Conservation (phyloP, 2,888 invertebrate species). For the Acleris sparsana region DNA sequence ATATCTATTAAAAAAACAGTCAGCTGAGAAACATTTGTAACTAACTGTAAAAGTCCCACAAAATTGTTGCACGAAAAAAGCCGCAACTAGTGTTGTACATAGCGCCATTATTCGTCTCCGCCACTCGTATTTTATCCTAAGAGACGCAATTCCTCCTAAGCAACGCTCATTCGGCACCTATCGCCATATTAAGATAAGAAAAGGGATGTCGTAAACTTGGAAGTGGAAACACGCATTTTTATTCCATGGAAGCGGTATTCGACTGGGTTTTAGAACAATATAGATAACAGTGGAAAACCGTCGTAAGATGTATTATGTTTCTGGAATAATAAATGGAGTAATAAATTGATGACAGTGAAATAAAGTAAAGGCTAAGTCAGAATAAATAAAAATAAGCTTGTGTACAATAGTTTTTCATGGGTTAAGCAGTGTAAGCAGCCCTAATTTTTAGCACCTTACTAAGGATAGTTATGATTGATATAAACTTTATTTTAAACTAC, state of each 20-base stretch:
- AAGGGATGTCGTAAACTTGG: slow-evolving; percentile 71
- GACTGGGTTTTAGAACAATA: slow-evolving; percentile 43
- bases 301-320: slow-evolving; percentile 2
- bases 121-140: slow-evolving; percentile 50
- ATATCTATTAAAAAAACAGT: too few species aligned
- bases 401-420: too few species aligned
- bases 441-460: too few species aligned
- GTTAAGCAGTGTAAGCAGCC: too few species aligned
- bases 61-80: too few species aligned
- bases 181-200: slow-evolving; percentile 69
- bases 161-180: slow-evolving; percentile 70
- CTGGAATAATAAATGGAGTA: too few species aligned
- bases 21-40: neutral
- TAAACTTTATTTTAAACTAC: too few species aligned
- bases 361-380: too few species aligned
- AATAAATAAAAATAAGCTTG: too few species aligned
- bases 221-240: slow-evolving; percentile 70
- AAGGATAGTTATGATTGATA: too few species aligned
- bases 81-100: slow-evolving; percentile 18
- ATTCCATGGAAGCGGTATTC: slow-evolving; percentile 57
- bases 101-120: slow-evolving; percentile 36
- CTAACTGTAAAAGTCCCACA: neutral
- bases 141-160: slow-evolving; percentile 50
- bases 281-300: slow-evolving; percentile 22
- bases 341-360: neutral